These are phyloP conservation scores for Liolophura sinensis DNA, from an alignment of 1,140 invertebrate genomes.

Conservation along the genomic window DNA sequence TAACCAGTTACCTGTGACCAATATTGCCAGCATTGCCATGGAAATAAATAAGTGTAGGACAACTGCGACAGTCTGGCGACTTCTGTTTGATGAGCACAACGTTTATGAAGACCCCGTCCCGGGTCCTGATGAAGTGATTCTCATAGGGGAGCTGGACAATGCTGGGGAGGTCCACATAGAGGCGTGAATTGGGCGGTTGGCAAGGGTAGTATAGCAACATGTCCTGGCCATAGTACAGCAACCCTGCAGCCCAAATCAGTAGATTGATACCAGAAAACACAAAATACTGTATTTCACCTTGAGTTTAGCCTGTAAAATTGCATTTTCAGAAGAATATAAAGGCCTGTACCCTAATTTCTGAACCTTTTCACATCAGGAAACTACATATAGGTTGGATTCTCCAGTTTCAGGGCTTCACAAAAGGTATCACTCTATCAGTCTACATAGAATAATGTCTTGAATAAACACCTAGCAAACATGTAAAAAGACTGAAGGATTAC, in stretches of 20 bases:
- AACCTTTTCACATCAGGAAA: too few relatives aligned
- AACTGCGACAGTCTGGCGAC: conserved; percentile 61
- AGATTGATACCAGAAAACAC: conserved; percentile 8
- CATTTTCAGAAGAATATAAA: too few relatives aligned
- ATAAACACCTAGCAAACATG: too few relatives aligned
- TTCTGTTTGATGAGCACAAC: conserved; percentile 84
- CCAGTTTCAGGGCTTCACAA: too few relatives aligned
- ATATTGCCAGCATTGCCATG: conserved; percentile 97
- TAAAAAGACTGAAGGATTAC: too few relatives aligned
- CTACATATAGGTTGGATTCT: too few relatives aligned
- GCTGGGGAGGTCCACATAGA: conserved; percentile 83
- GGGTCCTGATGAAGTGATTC: conserved; percentile 68
- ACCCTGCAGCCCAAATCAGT: conserved; percentile 33
- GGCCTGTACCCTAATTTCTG: too few relatives aligned
- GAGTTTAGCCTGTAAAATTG: too few relatives aligned
- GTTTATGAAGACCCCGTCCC: conserved; percentile 81
- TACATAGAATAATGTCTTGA: too few relatives aligned
- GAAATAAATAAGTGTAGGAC: conserved; percentile 84
- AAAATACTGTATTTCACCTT: conserved; percentile 3
- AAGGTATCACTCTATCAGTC: too few relatives aligned
- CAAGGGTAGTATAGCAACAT: conserved; percentile 86
- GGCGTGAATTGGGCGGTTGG: conserved; percentile 80
- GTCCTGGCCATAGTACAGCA: conserved; percentile 83
- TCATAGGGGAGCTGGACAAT: conserved; percentile 83
- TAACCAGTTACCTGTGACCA: conserved; percentile 75